These are phyloP conservation scores for Plectropomus leopardus DNA, from an alignment of 2,113 vertebrate genomes.

Conservation along the genomic window DNA sequence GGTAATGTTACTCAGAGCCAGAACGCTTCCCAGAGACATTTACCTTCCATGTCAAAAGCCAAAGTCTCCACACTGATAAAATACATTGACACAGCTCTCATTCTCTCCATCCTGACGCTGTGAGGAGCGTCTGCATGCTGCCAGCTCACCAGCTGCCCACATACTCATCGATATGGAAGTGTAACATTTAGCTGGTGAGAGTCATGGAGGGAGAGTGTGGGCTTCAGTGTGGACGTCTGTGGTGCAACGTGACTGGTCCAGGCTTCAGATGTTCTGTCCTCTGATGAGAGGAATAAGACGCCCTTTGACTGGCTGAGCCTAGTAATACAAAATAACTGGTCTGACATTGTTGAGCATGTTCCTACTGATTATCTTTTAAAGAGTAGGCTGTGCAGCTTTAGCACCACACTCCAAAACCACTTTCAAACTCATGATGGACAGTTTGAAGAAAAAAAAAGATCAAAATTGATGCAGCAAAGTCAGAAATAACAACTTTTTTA, in stretches of 20 bases:
- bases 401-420: background rate
- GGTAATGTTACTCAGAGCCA: conserved; percentile 31
- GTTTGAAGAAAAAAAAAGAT: background rate
- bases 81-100: conserved; percentile 20
- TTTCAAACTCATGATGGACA: background rate
- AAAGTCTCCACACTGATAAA: conserved; percentile 26
- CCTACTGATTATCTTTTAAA: background rate
- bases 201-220: conserved; percentile 56
- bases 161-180: conserved; percentile 56
- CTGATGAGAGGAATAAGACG: conserved; percentile 14
- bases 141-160: conserved; percentile 73
- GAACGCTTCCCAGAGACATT: conserved; percentile 11
- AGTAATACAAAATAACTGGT: background rate
- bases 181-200: conserved; percentile 55
- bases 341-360: background rate
- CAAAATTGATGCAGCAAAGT: too few species aligned
- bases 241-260: conserved; percentile 54
- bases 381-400: background rate
- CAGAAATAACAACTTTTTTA: too few species aligned
- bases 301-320: conserved; percentile 22
- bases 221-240: conserved; percentile 37
- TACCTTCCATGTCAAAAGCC: conserved; percentile 22
- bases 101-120: conserved; percentile 24
- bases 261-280: conserved; percentile 43
- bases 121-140: conserved; percentile 26